A percentile compares a stretch with the other conserved stretches of the same genome.
phyloP scores from a whole-genome alignment of 2,113 vertebrate species.

The pig (Sus scrofa) region T2T-Sscrofa CM000821.6:4486001-4486500 shows the following conservation, averaged over 20 bases:
- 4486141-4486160: not conserved
- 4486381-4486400: not conserved
- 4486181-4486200: not conserved
- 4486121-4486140: not conserved
- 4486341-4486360: not conserved
- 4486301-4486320: not conserved
- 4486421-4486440: constrained; percentile 1
- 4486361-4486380: not conserved
- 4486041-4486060: not conserved
- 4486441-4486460: not conserved
- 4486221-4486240: not conserved
- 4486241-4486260: not conserved
- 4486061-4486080: not conserved
- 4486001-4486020: not conserved
- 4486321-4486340: not conserved
- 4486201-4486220: not conserved
- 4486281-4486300: constrained; percentile 14
- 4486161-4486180: not conserved
- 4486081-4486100: not conserved
- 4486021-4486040: not conserved
- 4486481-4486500: not conserved
- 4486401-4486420: not conserved
- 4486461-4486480: not conserved
- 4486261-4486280: not conserved
- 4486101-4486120: not conserved